phyloP scores from a whole-genome alignment of 2,888 invertebrate species.

The Stenichneumon culpator region DNA sequence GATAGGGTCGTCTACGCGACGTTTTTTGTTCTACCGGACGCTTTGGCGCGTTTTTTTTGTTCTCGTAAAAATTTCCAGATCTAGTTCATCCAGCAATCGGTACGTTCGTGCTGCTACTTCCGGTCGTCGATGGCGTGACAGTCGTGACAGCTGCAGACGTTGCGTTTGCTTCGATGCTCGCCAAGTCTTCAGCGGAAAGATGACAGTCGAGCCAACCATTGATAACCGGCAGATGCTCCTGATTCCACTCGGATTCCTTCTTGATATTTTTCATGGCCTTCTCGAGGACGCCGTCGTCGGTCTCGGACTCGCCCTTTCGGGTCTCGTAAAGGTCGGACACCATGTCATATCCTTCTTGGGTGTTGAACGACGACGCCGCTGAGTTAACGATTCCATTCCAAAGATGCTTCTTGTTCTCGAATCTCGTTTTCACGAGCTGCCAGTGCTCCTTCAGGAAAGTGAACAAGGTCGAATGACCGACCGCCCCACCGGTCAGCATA shows the following conservation, averaged over 20 bases:
- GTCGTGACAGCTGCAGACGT: background rate
- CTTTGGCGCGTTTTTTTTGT: background rate
- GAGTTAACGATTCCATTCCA: constrained; percentile 92
- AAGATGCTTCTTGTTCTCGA: constrained; percentile 89
- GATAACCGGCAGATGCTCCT: constrained; percentile 91
- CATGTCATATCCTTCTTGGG: constrained; percentile 90
- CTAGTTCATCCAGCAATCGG: constrained; percentile 49
- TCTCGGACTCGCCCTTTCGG: constrained; percentile 90
- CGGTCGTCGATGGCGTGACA: constrained; percentile 7
- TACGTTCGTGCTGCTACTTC: constrained; percentile 14
- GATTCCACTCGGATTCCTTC: constrained; percentile 92
- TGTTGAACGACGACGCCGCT: constrained; percentile 91
- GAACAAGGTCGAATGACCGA: constrained; percentile 91
- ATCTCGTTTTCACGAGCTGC: constrained; percentile 89
- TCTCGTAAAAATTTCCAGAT: background rate
- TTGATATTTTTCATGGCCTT: constrained; percentile 91
- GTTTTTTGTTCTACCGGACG: constrained; percentile 3
- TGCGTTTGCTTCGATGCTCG: constrained; percentile 7
- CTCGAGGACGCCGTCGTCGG: constrained; percentile 91
- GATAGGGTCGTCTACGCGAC: constrained; percentile 17
- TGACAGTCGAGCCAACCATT: constrained; percentile 90
- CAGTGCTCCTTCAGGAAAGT: constrained; percentile 91
- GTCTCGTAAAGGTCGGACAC: constrained; percentile 89
- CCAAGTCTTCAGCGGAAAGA: constrained; percentile 75
- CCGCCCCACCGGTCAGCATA: constrained; percentile 90